Evolutionary conservation across 2,797 vertebrate species (phyloP), one percentile per base, ranked within the genome.

Genomic region (Gastrophryne carolinensis): DNA sequence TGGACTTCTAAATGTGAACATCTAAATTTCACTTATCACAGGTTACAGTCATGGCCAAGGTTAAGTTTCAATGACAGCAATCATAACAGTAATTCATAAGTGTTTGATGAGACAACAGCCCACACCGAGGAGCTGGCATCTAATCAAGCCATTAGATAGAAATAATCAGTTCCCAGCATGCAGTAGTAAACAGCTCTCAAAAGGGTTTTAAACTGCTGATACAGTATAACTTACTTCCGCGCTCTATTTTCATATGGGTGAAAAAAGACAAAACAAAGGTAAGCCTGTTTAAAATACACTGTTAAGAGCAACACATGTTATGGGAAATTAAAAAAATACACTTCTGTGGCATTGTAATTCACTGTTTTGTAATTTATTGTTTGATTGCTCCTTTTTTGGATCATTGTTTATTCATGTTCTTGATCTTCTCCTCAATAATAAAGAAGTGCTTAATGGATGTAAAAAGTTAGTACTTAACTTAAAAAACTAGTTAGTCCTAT

Each of bases 21-120:
- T 80, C 85, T 93, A 92, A 97, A 96, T 96, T 96, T 98, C 96
- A 98, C 95, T 98, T 98, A 96, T 98, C 95, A 95, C 94, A 93
- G 93, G 91, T 88, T 94, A 92, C 93, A 91, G 91, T 92, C 92
- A 95, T 94, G 90, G 91, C 87, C 93, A 92, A 88, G 85, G 88
- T 94, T 88, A 86, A 70, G 72, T 88, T 91, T 90, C 86, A 88
- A 92, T 87, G 87, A 87, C 83, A 91, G 89, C 89, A 91, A 86
- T 87, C 89, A 91, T 90, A 92, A 91, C 89, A 92, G 90, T 85
- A 84, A 88, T 41, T 27, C 50, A 35, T 64, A 50, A 65, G 39
- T 78, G 63, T 49, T 69, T 62, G 68, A 71, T n/a, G 58, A 53
- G 75, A 60, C 61, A 72, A 24, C 49, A 78, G 44, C 39, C 24